Evolutionary conservation across 2,113 vertebrate species (phyloP).

Genomic region (Bucco capensis): DNA sequence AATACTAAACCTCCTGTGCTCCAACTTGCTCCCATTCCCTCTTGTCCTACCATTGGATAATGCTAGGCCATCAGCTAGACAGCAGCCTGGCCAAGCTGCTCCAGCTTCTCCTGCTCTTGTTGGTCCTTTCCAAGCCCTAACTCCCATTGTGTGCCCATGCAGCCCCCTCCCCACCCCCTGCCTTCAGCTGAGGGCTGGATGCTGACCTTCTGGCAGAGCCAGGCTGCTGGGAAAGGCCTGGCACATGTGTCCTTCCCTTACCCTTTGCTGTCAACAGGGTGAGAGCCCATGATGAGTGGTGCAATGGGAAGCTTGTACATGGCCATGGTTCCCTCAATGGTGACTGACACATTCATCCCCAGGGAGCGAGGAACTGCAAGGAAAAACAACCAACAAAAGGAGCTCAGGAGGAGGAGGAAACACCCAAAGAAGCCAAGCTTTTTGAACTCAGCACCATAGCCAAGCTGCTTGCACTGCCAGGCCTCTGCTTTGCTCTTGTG

Average conservation of each 20-base stretch:
- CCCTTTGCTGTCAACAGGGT: constrained; percentile 97
- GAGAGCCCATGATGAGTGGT: constrained; percentile 93
- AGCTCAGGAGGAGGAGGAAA: neutral
- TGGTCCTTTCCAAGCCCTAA: too few relatives aligned
- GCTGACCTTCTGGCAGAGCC: neutral
- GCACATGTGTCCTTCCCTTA: constrained; percentile 33
- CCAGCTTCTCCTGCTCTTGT: too few relatives aligned
- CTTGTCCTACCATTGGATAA: too few relatives aligned
- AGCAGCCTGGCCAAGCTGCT: too few relatives aligned
- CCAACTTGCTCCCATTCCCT: too few relatives aligned
- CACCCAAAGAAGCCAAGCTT: accelerated
- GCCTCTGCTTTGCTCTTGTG: neutral
- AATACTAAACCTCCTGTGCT: too few relatives aligned
- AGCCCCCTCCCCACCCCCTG: neutral
- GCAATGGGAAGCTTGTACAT: constrained; percentile 95
- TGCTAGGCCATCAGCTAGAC: too few relatives aligned
- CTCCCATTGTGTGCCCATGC: too few relatives aligned
- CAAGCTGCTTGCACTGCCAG: neutral
- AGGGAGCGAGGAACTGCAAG: constrained; percentile 85
- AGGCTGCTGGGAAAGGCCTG: neutral
- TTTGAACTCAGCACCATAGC: neutral
- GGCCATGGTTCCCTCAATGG: constrained; percentile 88
- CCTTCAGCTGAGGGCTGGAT: neutral
- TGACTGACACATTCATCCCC: constrained; percentile 90
- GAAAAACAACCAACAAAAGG: neutral